Evolutionary conservation across 2,113 vertebrate genomes (phyloP).

Genomic region (Paradoxurus hermaphroditus): DNA sequence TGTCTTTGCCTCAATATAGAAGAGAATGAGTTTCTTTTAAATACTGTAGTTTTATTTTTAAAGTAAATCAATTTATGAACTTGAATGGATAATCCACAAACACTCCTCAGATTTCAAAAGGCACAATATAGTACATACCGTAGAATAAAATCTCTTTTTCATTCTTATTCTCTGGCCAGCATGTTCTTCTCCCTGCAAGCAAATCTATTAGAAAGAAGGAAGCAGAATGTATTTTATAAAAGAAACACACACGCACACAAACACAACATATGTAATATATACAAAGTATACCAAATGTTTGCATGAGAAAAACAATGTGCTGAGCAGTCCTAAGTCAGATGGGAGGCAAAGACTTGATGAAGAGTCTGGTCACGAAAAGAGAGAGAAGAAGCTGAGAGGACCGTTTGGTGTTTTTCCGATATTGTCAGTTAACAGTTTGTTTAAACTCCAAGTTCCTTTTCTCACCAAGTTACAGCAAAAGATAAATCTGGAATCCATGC

Average conservation of each 20-base stretch:
- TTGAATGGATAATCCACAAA: constrained; percentile 23
- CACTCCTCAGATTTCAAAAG: not conserved
- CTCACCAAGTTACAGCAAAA: not conserved
- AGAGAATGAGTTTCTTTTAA: not conserved
- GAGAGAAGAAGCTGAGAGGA: constrained; percentile 2
- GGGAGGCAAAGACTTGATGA: not conserved
- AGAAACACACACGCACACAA: not conserved
- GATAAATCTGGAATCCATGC: constrained; percentile 8
- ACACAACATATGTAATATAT: not conserved
- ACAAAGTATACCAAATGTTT: not conserved
- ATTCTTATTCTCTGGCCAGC: not conserved
- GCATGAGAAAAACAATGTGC: not conserved
- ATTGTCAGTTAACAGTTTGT: constrained; percentile 33
- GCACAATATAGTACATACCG: not conserved
- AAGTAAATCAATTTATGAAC: constrained; percentile 13
- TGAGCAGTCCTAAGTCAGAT: not conserved
- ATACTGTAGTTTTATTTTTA: constrained; percentile 3
- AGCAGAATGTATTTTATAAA: not conserved
- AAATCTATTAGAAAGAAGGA: not conserved
- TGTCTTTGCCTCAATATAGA: not conserved
- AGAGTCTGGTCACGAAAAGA: not conserved
- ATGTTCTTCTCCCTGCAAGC: not conserved
- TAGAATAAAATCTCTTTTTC: constrained; percentile 7
- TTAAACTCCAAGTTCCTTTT: constrained; percentile 34
- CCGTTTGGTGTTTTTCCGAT: not conserved